phyloP scores from a whole-genome alignment of 2,113 vertebrate genomes.

The Phocoena phocoena region DNA sequence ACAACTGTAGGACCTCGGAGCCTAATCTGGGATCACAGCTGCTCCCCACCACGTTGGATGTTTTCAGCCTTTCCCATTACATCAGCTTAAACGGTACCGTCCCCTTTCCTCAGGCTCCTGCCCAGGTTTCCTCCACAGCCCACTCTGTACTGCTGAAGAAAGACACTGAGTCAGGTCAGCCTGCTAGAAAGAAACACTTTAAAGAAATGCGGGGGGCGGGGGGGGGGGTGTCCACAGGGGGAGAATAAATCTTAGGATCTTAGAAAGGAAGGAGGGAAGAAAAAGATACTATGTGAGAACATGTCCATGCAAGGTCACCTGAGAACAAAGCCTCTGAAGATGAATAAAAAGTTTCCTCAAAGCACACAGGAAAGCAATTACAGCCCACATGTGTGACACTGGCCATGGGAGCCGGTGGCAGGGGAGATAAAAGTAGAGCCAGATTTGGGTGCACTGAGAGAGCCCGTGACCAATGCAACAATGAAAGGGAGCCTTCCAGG shows the following conservation, averaged over 20 bases:
- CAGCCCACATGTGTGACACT: background rate
- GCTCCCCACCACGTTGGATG: background rate
- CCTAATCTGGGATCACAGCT: background rate
- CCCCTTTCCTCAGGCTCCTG: accelerated
- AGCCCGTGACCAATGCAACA: background rate
- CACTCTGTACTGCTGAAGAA: background rate
- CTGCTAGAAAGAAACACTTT: background rate
- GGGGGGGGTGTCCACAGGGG: too few relatives aligned
- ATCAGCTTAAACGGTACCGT: background rate
- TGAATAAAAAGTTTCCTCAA: background rate
- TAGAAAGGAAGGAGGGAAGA: background rate
- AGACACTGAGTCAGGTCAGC: background rate
- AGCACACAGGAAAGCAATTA: background rate
- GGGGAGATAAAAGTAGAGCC: background rate
- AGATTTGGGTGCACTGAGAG: background rate
- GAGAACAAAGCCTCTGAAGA: background rate
- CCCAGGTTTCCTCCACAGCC: background rate
- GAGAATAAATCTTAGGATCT: background rate
- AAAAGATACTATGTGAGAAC: background rate
- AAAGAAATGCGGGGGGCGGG: background rate
- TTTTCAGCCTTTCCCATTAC: background rate
- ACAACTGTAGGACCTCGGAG: background rate
- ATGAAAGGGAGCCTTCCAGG: background rate
- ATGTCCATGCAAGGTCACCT: background rate
- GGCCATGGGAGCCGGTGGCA: accelerated